Evolutionary conservation across 2,888 invertebrate genomes (phyloP), one percentile per base, ranked within the genome.

Genomic region (Erebia epiphron): DNA sequence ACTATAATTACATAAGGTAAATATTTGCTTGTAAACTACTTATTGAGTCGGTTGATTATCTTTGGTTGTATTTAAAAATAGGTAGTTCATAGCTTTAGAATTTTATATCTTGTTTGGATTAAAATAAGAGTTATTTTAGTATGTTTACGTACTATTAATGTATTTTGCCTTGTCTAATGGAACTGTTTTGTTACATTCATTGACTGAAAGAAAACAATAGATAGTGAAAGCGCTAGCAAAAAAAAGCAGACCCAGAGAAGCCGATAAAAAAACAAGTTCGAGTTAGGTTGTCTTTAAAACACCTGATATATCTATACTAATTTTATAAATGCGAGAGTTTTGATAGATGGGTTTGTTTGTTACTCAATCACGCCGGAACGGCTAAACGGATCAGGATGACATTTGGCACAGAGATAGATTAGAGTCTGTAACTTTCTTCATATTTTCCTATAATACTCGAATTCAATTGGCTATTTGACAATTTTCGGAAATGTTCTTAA

Each of bases 1-100:
- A 10, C 0, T 0, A 1, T 9, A 10, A 21, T 2, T 10, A 0
- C 0, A 46, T 46, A 66, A 57, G 13, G 8, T 7, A 46, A n/a
- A 66, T 54, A 54, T 64, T 64, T 35, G 52, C 18, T 16, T 54
- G 52, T 5, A 54, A 35, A 35, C 5, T 5, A 2, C 2, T 18
- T 50, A 3, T 16, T 35, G 1, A 21, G 62, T 62, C 49, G 8
- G 49, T 62, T 49, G 62, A 62, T 62, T 62, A 62, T 49, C 52
- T 64, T 13, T 7, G 64, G 54, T 54, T 64, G 54, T 64, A 64
- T 54, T 64, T 54, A 49, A 62, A 62, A 62, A 64, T 11, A 16
- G 11, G 7, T 35, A 18, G 52, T 35, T n/a, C 35, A 16, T 11
- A 54, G 35, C 5, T 16, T 16, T 54, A 18, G 41, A 54, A 18